Conservation (phyloP, 2,113 vertebrate species). For the Butorides virescens region DNA sequence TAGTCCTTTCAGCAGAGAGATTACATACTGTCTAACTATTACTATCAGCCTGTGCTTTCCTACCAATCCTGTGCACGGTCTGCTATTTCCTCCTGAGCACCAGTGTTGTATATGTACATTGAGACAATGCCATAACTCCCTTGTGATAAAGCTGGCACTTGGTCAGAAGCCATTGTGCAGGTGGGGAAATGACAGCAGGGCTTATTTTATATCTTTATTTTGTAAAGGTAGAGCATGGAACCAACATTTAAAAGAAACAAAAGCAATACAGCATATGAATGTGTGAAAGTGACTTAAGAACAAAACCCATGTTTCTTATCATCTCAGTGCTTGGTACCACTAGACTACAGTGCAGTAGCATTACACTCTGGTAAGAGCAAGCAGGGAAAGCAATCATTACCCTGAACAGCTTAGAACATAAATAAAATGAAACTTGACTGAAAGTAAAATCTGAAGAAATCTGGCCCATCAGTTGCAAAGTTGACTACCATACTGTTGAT, state of each 20-base stretch:
- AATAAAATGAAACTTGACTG: not conserved
- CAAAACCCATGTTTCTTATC: not conserved
- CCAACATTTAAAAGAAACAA: not conserved
- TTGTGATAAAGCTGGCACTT: not conserved
- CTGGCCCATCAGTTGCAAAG: not conserved
- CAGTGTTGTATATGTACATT: fast-evolving
- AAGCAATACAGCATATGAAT: not conserved
- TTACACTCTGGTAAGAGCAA: not conserved
- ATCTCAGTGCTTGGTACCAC: not conserved
- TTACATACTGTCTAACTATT: not conserved
- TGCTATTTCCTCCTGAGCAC: not conserved
- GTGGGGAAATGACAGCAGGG: not conserved
- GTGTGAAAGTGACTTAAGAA: not conserved
- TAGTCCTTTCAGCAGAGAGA: not conserved
- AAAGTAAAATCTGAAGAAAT: not conserved
- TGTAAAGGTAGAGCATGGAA: not conserved
- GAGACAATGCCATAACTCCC: fast-evolving
- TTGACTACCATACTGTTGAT: not conserved
- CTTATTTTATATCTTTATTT: not conserved
- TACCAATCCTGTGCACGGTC: not conserved
- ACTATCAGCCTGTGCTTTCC: not conserved
- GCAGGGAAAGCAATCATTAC: not conserved
- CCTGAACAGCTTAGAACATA: not conserved
- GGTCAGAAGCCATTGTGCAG: not conserved
- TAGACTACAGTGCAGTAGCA: not conserved